Evolutionary conservation across 2,797 vertebrate species (phyloP).

Genomic region (Gouania willdenowi): DNA sequence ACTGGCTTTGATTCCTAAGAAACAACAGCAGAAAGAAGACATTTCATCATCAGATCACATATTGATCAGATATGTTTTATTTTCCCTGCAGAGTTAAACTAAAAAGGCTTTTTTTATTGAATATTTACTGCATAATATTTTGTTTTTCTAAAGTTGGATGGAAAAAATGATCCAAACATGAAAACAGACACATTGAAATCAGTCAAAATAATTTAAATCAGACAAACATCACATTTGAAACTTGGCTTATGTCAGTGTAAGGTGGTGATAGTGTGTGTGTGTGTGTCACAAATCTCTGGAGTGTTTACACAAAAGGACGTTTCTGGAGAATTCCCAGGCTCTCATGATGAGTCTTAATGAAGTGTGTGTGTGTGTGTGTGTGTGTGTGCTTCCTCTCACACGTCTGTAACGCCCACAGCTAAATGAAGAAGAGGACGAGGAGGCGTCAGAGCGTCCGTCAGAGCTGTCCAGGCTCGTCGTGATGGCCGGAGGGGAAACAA

Average conservation of each 20-base stretch:
- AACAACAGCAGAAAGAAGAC: too few species aligned
- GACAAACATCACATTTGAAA: too few species aligned
- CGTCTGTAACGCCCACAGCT: conserved; percentile 9
- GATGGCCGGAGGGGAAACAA: conserved; percentile 3
- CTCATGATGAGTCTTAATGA: conserved; percentile 24
- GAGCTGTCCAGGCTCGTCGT: conserved; percentile 38
- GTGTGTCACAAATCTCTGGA: neutral
- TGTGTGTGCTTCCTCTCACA: conserved; percentile 34
- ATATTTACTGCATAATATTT: too few species aligned
- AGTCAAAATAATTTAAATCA: too few species aligned
- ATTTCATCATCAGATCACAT: too few species aligned
- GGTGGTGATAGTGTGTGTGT: neutral
- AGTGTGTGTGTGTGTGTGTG: conserved; percentile 28
- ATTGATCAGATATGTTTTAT: too few species aligned
- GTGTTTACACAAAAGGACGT: neutral
- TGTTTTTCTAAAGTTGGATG: too few species aligned
- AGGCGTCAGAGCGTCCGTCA: conserved; percentile 21
- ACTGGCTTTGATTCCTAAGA: too few species aligned
- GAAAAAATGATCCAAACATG: too few species aligned
- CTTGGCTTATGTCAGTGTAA: neutral
- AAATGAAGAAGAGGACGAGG: neutral
- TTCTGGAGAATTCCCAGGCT: conserved; percentile 42
- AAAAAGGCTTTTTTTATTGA: too few species aligned
- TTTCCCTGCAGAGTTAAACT: too few species aligned
- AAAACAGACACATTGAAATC: too few species aligned